Conservation (phyloP, 2,888 invertebrate species). For the Brachypterus glaber region DNA sequence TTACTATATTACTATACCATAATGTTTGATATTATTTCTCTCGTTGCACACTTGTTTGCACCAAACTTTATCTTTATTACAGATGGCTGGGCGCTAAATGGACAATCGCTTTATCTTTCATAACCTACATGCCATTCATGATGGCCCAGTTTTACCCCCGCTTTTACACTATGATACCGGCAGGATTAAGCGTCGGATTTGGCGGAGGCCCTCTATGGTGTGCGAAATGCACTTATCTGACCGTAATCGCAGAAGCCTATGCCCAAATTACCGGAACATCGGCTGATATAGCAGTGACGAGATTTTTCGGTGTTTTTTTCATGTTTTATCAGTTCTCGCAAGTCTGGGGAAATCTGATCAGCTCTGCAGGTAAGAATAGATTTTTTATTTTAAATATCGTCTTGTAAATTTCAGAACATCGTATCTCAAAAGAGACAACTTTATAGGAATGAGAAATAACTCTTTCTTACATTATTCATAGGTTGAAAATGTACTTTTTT, state of each 20-base stretch:
- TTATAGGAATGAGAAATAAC: too few relatives aligned
- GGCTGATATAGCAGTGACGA: conserved; percentile 71
- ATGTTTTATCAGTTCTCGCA: conserved; percentile 95
- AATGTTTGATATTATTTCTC: too few relatives aligned
- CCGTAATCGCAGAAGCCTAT: conserved; percentile 73
- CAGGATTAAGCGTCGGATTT: conserved; percentile 73
- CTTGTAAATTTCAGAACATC: too few relatives aligned
- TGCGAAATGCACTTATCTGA: conserved; percentile 89
- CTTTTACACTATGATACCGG: conserved; percentile 74
- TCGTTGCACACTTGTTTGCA: too few relatives aligned
- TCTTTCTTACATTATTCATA: too few relatives aligned
- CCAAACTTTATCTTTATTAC: conserved; percentile 27
- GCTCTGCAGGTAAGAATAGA: conserved; percentile 61
- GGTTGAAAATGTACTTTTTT: too few relatives aligned
- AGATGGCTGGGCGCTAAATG: conserved; percentile 87
- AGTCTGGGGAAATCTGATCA: conserved; percentile 88
- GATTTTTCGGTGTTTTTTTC: conserved; percentile 93
- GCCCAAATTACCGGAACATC: conserved; percentile 58
- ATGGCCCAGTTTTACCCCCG: conserved; percentile 82
- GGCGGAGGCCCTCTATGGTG: conserved; percentile 94
- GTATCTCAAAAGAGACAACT: too few relatives aligned
- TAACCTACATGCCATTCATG: conserved; percentile 88
- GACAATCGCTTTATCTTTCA: conserved; percentile 75
- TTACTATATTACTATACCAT: too few relatives aligned
- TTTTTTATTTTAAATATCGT: neutral